Base-by-base conservation (phyloP, 2,888 invertebrate species). In the Aquatica leii region DNA sequence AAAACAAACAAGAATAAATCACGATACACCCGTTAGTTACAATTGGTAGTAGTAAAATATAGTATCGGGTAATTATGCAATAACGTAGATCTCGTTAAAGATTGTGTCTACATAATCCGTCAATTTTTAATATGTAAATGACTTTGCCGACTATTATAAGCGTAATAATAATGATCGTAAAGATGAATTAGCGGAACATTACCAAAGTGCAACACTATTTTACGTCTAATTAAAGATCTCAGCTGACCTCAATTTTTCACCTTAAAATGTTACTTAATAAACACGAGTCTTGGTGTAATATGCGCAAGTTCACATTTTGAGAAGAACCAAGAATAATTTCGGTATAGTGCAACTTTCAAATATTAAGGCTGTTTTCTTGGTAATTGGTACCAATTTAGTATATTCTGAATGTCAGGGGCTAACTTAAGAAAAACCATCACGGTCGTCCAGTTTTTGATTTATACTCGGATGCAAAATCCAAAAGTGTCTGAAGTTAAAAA, bases 371-470 rank as follows among this genome's bases (percentile, higher is more conserved):
- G 5, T 43, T 15, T 9, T 43, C 43, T 37, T 37, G 9, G 37
- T 9, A n/a, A 46, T 46, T 18, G 5, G 46, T 18, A 20, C n/a
- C 2, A 18, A 11, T 11, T 46, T 46, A 46, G 20, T 17, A 18
- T 46, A 6, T 46, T 15, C 18, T 37, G 59, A 63, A 63, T 63
- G 63, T 63, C 63, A 63, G 58, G 63, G 63, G 31, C 63, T 51
- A 57, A 52, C n/a, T 41, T 50, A 41, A 56, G 46, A 62, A 51
- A 55, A 59, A 51, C 41, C 54, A 41, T 54, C 63, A 59, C 24
- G 63, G 63, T 31, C 55, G 59, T 54, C 55, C 41, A 51, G 40
- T 52, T 60, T 24, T 12, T n/a, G 31, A 35, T 24, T 51, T 21
- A 21, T 51, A 6, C 6, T 24, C 24, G 4, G 24, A 2, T 24